Evolutionary conservation across 2,797 vertebrate species (phyloP).

Genomic region (Petrocephalus schoutedeni): DNA sequence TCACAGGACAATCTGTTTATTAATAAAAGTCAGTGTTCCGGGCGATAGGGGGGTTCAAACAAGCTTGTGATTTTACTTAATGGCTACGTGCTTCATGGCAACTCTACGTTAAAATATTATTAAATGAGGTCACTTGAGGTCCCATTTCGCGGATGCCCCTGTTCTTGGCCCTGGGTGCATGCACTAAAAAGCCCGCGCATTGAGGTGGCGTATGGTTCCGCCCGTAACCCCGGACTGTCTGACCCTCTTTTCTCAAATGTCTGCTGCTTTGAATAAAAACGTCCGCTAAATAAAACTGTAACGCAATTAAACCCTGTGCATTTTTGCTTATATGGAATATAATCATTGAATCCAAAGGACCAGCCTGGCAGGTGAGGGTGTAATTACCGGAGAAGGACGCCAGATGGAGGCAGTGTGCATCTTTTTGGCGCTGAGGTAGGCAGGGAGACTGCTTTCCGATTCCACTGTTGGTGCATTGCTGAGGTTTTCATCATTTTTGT

Average conservation of each 20-base stretch:
- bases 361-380: not conserved
- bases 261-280: not conserved
- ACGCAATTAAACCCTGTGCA: not conserved
- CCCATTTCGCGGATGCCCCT: too few species aligned
- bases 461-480: not conserved
- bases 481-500: not conserved
- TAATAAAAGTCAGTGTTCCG: too few species aligned
- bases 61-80: too few species aligned
- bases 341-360: not conserved
- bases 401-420: not conserved
- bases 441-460: not conserved
- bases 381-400: not conserved
- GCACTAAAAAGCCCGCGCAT: too few species aligned
- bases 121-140: too few species aligned
- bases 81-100: too few species aligned
- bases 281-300: not conserved
- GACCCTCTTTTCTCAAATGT: not conserved
- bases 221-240: not conserved
- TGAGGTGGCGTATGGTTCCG: too few species aligned
- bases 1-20: too few species aligned
- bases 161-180: too few species aligned
- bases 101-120: too few species aligned
- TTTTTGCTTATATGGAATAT: not conserved
- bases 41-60: too few species aligned
- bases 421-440: not conserved